phyloP scores from a whole-genome alignment of 2,888 invertebrate genomes.

The Eristalis pertinax region DNA sequence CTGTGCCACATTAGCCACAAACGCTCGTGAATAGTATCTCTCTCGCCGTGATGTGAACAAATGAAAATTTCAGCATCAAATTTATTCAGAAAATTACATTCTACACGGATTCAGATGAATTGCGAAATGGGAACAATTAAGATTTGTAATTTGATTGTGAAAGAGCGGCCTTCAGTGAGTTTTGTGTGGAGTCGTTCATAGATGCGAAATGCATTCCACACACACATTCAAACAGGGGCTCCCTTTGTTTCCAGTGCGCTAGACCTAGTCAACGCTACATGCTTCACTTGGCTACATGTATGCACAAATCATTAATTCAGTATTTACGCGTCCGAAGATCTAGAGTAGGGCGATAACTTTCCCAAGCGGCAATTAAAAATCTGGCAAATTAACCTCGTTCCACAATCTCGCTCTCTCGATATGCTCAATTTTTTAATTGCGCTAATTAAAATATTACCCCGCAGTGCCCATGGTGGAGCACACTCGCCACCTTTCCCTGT shows the following conservation, averaged over 20 bases:
- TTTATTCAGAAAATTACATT: constrained; percentile 71
- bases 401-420: constrained; percentile 69
- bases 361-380: constrained; percentile 69
- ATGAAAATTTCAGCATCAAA: constrained; percentile 71
- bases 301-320: constrained; percentile 46
- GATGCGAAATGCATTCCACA: constrained; percentile 41
- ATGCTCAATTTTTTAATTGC: constrained; percentile 70
- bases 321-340: constrained; percentile 25
- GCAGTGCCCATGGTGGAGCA: background rate
- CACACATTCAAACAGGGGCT: constrained; percentile 31
- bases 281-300: background rate
- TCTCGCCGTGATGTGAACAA: constrained; percentile 47
- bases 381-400: constrained; percentile 70
- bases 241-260: constrained; percentile 49
- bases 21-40: constrained; percentile 44
- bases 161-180: constrained; percentile 43
- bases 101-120: constrained; percentile 70
- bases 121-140: constrained; percentile 74
- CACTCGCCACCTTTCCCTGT: background rate
- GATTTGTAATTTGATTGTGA: constrained; percentile 73
- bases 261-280: background rate
- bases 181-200: constrained; percentile 13
- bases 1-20: constrained; percentile 48
- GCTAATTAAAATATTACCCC: constrained; percentile 69
- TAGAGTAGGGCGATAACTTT: constrained; percentile 60